Conservation (phyloP, 2,113 vertebrate species). For the Pseudolaguvia tuberculata region DNA sequence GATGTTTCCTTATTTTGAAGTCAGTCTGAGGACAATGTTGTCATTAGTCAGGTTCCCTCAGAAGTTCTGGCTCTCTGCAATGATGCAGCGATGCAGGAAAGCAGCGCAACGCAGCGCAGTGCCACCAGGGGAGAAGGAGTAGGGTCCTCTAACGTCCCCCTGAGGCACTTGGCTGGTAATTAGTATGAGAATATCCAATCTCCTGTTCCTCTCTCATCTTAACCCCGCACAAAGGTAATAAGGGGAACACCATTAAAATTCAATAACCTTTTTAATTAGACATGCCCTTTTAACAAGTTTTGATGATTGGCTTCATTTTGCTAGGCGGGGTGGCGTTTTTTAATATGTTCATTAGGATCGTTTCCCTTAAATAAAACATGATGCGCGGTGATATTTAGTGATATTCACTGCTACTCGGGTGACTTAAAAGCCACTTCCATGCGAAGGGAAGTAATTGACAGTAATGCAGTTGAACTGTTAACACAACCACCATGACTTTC, state of each 20-base stretch:
- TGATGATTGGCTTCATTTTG: slow-evolving; percentile 75
- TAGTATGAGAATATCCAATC: slow-evolving; percentile 79
- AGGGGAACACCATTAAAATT: slow-evolving; percentile 72
- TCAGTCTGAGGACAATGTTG: slow-evolving; percentile 56
- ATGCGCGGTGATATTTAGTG: slow-evolving; percentile 64
- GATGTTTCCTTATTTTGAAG: slow-evolving; percentile 50
- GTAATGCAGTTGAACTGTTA: slow-evolving; percentile 16
- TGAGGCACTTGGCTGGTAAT: slow-evolving; percentile 71
- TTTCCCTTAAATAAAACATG: slow-evolving; percentile 72
- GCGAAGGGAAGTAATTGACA: slow-evolving; percentile 1
- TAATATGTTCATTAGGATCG: slow-evolving; percentile 71
- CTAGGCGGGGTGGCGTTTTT: slow-evolving; percentile 63
- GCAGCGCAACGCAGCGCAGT: slow-evolving; percentile 9
- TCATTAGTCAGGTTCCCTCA: slow-evolving; percentile 37
- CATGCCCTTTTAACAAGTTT: slow-evolving; percentile 77
- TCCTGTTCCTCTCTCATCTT: slow-evolving; percentile 71
- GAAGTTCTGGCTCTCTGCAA: slow-evolving; percentile 22
- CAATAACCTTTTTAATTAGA: slow-evolving; percentile 79
- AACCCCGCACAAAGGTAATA: slow-evolving; percentile 74
- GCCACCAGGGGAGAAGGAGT: slow-evolving; percentile 41
- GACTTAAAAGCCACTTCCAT: slow-evolving; percentile 30
- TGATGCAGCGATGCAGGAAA: slow-evolving; percentile 43
- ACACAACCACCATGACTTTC: not conserved
- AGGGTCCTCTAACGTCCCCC: slow-evolving; percentile 63
- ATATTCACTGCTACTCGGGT: slow-evolving; percentile 59